Conservation (phyloP, 1,140 invertebrate genomes). For the Leptinotarsa defecta region DNA sequence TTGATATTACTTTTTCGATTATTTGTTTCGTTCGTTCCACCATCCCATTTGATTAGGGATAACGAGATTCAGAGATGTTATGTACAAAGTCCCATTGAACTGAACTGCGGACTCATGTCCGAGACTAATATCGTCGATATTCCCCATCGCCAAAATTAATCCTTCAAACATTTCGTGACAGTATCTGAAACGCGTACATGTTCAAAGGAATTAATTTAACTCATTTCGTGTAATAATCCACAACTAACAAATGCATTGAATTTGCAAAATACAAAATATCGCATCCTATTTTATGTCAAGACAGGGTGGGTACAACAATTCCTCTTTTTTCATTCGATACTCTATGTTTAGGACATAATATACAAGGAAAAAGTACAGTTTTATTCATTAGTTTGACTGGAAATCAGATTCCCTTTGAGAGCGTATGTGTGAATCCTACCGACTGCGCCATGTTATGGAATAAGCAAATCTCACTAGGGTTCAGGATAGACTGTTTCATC, state of each 20-base stretch:
- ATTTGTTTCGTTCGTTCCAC: not conserved
- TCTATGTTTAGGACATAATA: not conserved
- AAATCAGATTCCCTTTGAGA: too few relatives aligned
- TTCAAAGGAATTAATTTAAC: not conserved
- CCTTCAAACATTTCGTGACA: not conserved
- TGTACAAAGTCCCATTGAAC: not conserved
- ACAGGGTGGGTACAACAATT: not conserved
- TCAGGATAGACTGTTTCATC: too few relatives aligned
- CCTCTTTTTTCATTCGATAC: not conserved
- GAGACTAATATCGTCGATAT: not conserved
- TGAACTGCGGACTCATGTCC: not conserved
- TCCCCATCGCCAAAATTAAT: not conserved
- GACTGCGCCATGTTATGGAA: too few relatives aligned
- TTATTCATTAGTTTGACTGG: not conserved
- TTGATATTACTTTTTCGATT: not conserved
- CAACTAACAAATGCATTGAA: not conserved
- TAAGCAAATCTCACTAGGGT: too few relatives aligned
- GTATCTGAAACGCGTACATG: not conserved
- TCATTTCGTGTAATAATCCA: not conserved
- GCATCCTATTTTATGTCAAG: not conserved
- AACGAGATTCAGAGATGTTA: not conserved
- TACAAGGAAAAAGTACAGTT: not conserved
- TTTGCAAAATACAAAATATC: not conserved
- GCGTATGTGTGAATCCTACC: too few relatives aligned
- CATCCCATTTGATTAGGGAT: not conserved